These are phyloP conservation scores for Synergus itoensis DNA, from an alignment of 2,888 invertebrate genomes.

Conservation along the genomic window DNA sequence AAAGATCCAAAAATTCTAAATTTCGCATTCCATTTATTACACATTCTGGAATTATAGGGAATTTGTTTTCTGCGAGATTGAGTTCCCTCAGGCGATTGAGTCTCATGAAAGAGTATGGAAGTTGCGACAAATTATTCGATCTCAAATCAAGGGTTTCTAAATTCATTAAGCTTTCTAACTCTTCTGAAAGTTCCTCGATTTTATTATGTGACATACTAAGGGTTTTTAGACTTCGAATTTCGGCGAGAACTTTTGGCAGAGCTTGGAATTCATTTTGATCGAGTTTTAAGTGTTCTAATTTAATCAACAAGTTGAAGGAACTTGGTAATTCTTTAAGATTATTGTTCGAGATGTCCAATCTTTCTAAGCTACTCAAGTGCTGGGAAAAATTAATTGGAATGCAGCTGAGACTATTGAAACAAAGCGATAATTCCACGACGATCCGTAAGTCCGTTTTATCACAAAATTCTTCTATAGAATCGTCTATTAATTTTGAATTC, in stretches of 20 bases:
- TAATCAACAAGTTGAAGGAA: slow-evolving; percentile 45
- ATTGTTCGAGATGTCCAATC: slow-evolving; percentile 49
- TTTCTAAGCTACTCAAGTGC: slow-evolving; percentile 38
- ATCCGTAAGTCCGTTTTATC: slow-evolving; percentile 44
- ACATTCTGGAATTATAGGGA: slow-evolving; percentile 63
- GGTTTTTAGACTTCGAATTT: slow-evolving; percentile 58
- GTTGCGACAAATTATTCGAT: slow-evolving; percentile 42
- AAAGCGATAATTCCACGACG: slow-evolving; percentile 36
- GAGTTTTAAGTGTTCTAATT: slow-evolving; percentile 46
- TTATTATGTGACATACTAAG: slow-evolving; percentile 79
- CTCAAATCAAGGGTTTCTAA: slow-evolving; percentile 63
- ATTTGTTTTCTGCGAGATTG: slow-evolving; percentile 59
- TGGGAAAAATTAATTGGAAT: slow-evolving; percentile 47
- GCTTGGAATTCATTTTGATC: slow-evolving; percentile 59
- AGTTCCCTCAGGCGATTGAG: slow-evolving; percentile 58
- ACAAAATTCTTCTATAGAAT: slow-evolving; percentile 25
- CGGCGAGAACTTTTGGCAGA: slow-evolving; percentile 62
- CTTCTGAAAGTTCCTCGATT: slow-evolving; percentile 69
- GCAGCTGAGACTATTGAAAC: slow-evolving; percentile 39
- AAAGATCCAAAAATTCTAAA: slow-evolving; percentile 62
- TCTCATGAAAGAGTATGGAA: slow-evolving; percentile 45
- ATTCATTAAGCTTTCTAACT: slow-evolving; percentile 52
- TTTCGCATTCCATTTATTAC: slow-evolving; percentile 61
- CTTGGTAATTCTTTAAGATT: slow-evolving; percentile 47
- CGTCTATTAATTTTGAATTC: slow-evolving; percentile 37